These are phyloP conservation scores for Oryzias curvinotus DNA, from an alignment of 2,113 vertebrate species.

Conservation along the genomic window DNA sequence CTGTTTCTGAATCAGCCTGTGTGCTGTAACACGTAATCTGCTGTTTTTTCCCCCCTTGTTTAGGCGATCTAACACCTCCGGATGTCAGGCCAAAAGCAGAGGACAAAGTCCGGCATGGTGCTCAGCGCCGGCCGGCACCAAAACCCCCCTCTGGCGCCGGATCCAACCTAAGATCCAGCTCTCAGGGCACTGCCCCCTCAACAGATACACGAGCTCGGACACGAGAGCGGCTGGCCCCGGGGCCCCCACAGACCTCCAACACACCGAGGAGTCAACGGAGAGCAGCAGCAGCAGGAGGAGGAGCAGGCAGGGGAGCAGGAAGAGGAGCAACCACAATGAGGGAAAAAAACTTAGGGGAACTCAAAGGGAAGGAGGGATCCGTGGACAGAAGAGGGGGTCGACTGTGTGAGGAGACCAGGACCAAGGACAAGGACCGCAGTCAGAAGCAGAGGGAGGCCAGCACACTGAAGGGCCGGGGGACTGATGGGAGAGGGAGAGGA, in stretches of 20 bases:
- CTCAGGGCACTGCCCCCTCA: constrained; percentile 38
- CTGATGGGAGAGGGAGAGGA: constrained; percentile 50
- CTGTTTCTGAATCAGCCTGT: constrained; percentile 46
- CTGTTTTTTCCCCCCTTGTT: constrained; percentile 36
- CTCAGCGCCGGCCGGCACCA: constrained; percentile 50
- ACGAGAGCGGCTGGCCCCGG: constrained; percentile 34
- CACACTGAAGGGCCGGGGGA: constrained; percentile 31
- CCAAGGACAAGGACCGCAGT: constrained; percentile 50
- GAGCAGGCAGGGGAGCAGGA: constrained; percentile 58
- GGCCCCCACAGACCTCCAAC: constrained; percentile 34
- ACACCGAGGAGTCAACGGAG: constrained; percentile 38
- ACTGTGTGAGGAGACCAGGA: constrained; percentile 60
- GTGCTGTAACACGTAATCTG: constrained; percentile 60
- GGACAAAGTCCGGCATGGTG: constrained; percentile 85
- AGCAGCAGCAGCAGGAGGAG: constrained; percentile 22
- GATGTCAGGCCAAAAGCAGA: constrained; percentile 85
- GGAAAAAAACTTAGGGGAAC: constrained; percentile 46
- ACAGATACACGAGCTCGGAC: constrained; percentile 36
- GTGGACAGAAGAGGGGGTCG: constrained; percentile 50
- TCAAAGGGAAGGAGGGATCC: constrained; percentile 44
- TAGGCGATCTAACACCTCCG: constrained; percentile 86
- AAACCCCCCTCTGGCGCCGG: constrained; percentile 50
- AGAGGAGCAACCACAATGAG: constrained; percentile 69
- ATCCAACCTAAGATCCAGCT: constrained; percentile 72
- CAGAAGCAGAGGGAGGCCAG: constrained; percentile 42